These are phyloP conservation scores for Holothuria scabra DNA, from an alignment of 53 echinoderm and acorn worm genomes.

Conservation along the genomic window DNA sequence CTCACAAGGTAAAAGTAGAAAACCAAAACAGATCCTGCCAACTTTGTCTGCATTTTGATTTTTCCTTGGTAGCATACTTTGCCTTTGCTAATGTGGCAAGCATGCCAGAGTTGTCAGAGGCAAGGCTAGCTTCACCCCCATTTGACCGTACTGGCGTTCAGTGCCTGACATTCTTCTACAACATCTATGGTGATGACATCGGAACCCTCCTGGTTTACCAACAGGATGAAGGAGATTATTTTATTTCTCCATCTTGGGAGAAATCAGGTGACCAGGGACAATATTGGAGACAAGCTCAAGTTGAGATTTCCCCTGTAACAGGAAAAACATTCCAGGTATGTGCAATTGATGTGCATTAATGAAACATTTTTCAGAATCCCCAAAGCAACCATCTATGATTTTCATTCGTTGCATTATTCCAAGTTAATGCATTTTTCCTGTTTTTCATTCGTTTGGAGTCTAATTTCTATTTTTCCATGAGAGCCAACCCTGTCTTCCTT, in stretches of 20 bases:
- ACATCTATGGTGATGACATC: conserved; percentile 70
- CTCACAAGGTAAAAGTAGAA: no score
- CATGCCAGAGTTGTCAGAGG: conserved; percentile 22
- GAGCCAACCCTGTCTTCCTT: no score
- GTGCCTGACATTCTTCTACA: conserved; percentile 71
- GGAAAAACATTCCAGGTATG: background rate
- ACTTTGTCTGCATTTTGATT: no score
- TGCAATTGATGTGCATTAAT: no score
- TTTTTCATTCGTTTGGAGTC: no score
- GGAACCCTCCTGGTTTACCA: conserved; percentile 79
- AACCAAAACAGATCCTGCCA: no score
- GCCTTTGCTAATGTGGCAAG: conserved; percentile 44
- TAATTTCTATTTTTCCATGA: no score
- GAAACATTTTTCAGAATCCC: no score
- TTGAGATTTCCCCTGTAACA: background rate
- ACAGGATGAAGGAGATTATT: conserved; percentile 72
- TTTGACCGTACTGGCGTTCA: conserved; percentile 51
- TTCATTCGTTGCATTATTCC: no score
- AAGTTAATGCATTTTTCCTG: no score
- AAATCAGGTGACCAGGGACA: conserved; percentile 72
- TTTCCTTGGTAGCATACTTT: conserved; percentile 21
- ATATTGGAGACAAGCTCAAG: conserved; percentile 56
- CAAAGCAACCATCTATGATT: no score
- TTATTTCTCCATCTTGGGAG: conserved; percentile 74
- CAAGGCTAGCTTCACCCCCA: conserved; percentile 42